phyloP scores from a whole-genome alignment of 2,113 vertebrate genomes.

The Prietella phreatophila region DNA sequence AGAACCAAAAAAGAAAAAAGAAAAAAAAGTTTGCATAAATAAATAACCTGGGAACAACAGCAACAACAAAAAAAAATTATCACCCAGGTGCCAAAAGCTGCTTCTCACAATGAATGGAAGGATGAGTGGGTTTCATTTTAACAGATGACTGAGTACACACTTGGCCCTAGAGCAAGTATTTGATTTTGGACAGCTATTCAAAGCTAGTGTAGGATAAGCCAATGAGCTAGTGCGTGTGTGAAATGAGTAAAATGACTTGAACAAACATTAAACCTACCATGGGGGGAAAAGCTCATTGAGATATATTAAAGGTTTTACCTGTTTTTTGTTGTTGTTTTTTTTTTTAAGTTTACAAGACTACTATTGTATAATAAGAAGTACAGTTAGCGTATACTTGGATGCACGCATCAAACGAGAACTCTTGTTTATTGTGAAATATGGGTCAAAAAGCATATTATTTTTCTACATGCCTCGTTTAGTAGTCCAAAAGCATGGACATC shows the following conservation, averaged over 20 bases:
- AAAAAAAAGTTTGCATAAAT: slow-evolving; percentile 6
- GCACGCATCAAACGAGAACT: neutral
- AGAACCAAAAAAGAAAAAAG: slow-evolving; percentile 19
- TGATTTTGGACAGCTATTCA: neutral
- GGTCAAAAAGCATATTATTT: too few species aligned
- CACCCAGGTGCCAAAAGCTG: slow-evolving; percentile 4
- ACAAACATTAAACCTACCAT: neutral
- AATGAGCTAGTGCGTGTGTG: neutral
- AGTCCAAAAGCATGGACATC: too few species aligned
- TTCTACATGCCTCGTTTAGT: too few species aligned
- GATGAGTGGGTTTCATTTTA: slow-evolving; percentile 21
- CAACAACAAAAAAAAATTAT: neutral
- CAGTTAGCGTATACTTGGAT: neutral
- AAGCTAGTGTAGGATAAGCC: neutral
- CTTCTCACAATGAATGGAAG: slow-evolving; percentile 28
- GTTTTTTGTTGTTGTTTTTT: too few species aligned
- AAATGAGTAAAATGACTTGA: neutral
- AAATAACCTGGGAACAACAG: neutral
- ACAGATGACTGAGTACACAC: slow-evolving; percentile 9
- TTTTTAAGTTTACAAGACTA: neutral
- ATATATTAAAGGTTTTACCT: neutral
- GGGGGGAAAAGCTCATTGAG: too few species aligned
- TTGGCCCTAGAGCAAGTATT: slow-evolving; percentile 9
- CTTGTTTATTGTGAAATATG: neutral
- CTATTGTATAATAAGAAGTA: neutral